Evolutionary conservation across 2,797 vertebrate genomes (phyloP).

Genomic region (Anolis apletophallus): DNA sequence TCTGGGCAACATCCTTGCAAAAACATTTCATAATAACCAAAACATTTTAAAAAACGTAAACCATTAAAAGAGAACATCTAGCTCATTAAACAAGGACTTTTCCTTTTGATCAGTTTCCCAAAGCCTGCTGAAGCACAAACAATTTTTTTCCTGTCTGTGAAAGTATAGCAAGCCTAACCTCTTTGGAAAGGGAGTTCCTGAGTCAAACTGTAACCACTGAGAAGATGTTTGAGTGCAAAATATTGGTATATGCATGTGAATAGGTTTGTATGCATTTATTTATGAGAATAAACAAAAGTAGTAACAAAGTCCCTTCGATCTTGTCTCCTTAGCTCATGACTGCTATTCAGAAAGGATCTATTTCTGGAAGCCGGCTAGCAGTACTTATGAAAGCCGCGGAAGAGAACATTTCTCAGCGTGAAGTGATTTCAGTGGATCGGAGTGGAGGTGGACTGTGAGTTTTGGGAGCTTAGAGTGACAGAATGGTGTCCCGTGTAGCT

Average conservation of each 20-base stretch:
- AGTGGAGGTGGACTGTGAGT: conserved; percentile 93
- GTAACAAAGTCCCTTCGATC: conserved; percentile 15
- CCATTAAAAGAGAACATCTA: no score
- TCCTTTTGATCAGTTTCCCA: no score
- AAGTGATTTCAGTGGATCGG: conserved; percentile 90
- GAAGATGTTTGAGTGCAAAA: not conserved
- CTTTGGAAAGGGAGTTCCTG: no score
- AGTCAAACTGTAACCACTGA: no score
- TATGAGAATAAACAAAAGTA: not conserved
- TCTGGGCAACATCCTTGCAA: no score
- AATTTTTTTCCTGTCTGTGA: no score
- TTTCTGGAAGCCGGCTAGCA: conserved; percentile 93
- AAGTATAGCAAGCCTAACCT: no score
- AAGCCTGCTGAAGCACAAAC: no score
- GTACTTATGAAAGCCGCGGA: conserved; percentile 94
- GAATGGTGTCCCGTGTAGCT: conserved; percentile 25
- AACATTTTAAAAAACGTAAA: no score
- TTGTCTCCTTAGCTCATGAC: conserved; percentile 91
- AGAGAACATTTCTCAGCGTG: conserved; percentile 87
- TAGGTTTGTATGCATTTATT: not conserved
- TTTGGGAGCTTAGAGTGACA: conserved; percentile 14
- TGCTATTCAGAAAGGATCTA: conserved; percentile 92
- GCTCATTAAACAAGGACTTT: no score
- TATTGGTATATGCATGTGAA: not conserved
- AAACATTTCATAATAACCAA: no score